Base-by-base conservation (phyloP, 2,797 vertebrate species). In the Anguilla pacifica region DNA sequence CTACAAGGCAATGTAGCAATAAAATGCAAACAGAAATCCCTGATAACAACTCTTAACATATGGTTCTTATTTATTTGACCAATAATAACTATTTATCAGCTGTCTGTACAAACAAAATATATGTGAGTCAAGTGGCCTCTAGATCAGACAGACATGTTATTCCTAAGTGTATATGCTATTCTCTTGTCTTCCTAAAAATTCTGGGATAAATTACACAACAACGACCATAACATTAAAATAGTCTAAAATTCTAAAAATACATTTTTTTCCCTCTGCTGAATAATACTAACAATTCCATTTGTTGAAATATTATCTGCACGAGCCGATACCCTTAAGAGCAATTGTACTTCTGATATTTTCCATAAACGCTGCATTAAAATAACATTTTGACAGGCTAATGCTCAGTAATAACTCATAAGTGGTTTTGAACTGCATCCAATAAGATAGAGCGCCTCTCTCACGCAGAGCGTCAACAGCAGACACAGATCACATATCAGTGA, bases 401-500 rank as follows among this genome's bases (percentile, higher is more conserved):
- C 46, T 39, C 9, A 10, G 57, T 17, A 22, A 15, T 59, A 88
- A 64, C 79, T 61, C 74, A 59, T 15, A 19, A 55, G 79, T 55
- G n/a, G 39, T 77, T 77, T 15, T 82, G 49, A 79, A 85, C 25
- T 28, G 31, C 15, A 3, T 55, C 86, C 86, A 85, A 39, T 81
- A 85, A 87, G 59, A 87, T 53, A 64, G 49, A 25, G 19, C 39
- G 35, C 84, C 51, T 79, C 86, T 61, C 43, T 84, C 67, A 85
- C n/a, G 57, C 43, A 70, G 79, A 49, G 77, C 79, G 85, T 85
- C 91, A 92, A 86, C 89, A 89, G 89, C 86, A 88, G 90, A 28
- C 77, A 81, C 39, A 57, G 87, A 91, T 94, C 91, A 53, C 86
- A 35, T 94, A 93, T 93, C 93, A 93, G 92, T 87, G 87, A 90